These are phyloP conservation scores for Yponomeuta malinellus DNA, from an alignment of 2,888 invertebrate genomes.

Conservation along the genomic window DNA sequence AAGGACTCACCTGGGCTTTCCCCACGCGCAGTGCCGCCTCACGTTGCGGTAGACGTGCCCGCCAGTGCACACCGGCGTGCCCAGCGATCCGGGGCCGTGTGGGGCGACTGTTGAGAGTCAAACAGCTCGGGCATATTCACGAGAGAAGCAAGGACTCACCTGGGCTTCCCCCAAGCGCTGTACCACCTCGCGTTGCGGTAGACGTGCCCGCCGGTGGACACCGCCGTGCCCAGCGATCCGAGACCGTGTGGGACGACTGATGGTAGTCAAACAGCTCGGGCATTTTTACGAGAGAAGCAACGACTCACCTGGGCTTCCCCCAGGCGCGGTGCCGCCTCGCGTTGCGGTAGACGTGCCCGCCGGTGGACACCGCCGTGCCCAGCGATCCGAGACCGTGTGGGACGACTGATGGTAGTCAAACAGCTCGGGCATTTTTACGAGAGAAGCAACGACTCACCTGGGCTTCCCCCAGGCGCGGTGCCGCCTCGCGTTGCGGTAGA, in stretches of 20 bases:
- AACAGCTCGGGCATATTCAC: conserved; percentile 10
- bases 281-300: neutral
- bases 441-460: neutral
- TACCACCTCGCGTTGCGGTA: conserved; percentile 62
- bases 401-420: conserved; percentile 41
- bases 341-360: conserved; percentile 53
- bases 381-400: conserved; percentile 58
- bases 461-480: neutral
- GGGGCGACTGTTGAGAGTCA: conserved; percentile 42
- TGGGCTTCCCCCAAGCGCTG: neutral
- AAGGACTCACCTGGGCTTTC: neutral
- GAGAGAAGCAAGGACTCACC: neutral
- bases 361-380: conserved; percentile 48
- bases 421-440: neutral
- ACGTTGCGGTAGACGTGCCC: conserved; percentile 53
- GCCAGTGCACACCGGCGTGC: conserved; percentile 43
- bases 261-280: too few relatives aligned
- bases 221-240: conserved; percentile 68
- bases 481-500: conserved; percentile 66
- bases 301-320: neutral
- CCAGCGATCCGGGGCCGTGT: conserved; percentile 60
- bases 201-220: conserved; percentile 70
- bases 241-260: conserved; percentile 43
- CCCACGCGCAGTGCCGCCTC: neutral
- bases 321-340: neutral